These are phyloP conservation scores for Rhorus exstirpatorius DNA, from an alignment of 2,888 invertebrate species.

Conservation along the genomic window DNA sequence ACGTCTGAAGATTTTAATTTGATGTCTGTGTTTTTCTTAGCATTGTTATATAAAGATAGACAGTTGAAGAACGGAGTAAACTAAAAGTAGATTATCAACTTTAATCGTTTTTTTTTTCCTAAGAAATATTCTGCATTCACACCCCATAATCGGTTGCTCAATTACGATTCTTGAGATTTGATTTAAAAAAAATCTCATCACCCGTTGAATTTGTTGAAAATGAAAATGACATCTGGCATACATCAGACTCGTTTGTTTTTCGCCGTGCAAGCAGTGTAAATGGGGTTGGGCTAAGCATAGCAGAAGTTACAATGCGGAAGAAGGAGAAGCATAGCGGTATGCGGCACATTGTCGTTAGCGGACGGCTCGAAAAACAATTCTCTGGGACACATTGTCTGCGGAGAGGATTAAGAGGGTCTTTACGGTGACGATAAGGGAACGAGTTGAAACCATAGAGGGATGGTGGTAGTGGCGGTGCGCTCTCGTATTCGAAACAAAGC, in stretches of 20 bases:
- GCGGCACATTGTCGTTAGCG: conserved; percentile 65
- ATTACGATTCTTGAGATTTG: conserved; percentile 2
- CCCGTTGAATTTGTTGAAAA: background rate
- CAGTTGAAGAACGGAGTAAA: background rate
- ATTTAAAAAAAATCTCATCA: conserved; percentile 21
- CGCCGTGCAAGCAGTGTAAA: conserved; percentile 7
- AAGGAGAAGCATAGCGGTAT: conserved; percentile 36
- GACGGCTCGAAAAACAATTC: conserved; percentile 71
- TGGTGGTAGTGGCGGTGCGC: conserved; percentile 19
- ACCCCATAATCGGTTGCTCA: background rate
- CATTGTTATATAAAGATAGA: background rate
- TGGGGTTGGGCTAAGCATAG: conserved; percentile 19
- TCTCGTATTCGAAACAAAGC: conserved; percentile 71
- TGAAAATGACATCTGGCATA: conserved; percentile 1
- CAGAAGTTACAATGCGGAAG: conserved; percentile 18
- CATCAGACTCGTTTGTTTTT: conserved; percentile 14
- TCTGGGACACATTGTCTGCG: conserved; percentile 72
- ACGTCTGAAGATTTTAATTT: background rate
- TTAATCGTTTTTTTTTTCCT: background rate
- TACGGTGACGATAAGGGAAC: conserved; percentile 73
- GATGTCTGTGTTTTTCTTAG: background rate
- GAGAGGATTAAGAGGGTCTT: conserved; percentile 72
- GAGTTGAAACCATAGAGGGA: conserved; percentile 69
- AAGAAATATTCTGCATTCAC: background rate
- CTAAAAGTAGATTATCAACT: background rate